Evolutionary conservation across 2,797 vertebrate species (phyloP).

Genomic region (Erethizon dorsatum): DNA sequence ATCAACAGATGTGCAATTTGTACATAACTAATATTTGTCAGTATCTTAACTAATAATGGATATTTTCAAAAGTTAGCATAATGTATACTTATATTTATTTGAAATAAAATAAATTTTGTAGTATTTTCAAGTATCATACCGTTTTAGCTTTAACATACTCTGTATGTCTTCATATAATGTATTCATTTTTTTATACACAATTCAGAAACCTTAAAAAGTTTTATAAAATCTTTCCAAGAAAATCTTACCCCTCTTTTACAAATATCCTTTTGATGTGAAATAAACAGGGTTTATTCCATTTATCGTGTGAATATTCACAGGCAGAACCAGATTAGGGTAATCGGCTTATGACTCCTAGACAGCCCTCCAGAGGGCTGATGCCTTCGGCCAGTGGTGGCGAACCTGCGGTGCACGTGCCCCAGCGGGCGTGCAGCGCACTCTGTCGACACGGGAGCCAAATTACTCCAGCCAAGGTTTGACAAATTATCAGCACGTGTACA

Average conservation of each 20-base stretch:
- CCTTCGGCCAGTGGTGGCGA: neutral
- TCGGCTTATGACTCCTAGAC: neutral
- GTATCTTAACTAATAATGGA: constrained; percentile 71
- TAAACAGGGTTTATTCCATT: neutral
- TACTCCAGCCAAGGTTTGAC: neutral
- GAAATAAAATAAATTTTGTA: constrained; percentile 74
- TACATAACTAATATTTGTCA: constrained; percentile 67
- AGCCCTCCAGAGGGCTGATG: neutral
- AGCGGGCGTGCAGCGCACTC: neutral
- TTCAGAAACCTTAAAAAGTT: constrained; percentile 56
- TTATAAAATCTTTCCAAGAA: constrained; percentile 69
- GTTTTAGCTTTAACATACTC: constrained; percentile 63
- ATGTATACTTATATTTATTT: constrained; percentile 87
- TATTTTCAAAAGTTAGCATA: constrained; percentile 72
- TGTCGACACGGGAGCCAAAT: neutral
- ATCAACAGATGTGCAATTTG: constrained; percentile 81
- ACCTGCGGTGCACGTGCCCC: neutral
- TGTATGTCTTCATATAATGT: constrained; percentile 51
- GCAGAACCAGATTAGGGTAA: neutral
- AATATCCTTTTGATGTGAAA: constrained; percentile 33
- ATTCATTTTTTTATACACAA: constrained; percentile 61
- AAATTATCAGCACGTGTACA: neutral
- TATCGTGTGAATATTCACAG: neutral
- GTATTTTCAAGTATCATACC: constrained; percentile 79
- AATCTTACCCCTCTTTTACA: neutral